These are phyloP conservation scores for Penaeus vannamei DNA, from an alignment of 1,140 invertebrate species.

Conservation along the genomic window DNA sequence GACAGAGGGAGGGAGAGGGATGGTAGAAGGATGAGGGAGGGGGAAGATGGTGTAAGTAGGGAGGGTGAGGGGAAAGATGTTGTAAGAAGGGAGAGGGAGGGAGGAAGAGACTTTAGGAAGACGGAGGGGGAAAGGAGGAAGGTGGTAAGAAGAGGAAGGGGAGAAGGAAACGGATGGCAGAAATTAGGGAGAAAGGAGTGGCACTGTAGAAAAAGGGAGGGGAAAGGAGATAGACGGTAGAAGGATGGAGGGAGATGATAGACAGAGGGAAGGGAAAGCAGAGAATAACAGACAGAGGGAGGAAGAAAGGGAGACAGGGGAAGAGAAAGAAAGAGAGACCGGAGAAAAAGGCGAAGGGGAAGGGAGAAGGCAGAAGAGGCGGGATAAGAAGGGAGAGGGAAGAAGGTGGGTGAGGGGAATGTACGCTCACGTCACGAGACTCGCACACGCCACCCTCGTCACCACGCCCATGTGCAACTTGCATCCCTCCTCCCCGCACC, in stretches of 20 bases:
- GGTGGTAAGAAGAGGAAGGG: background rate
- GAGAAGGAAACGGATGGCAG: too few species aligned
- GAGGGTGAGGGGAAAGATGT: background rate
- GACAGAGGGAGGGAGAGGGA: background rate
- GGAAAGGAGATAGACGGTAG: background rate
- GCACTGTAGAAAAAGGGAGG: background rate
- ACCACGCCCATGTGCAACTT: too few species aligned
- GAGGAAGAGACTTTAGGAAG: background rate
- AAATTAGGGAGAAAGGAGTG: too few species aligned
- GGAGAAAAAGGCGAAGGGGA: background rate
- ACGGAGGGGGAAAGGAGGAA: background rate
- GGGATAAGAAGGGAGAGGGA: background rate
- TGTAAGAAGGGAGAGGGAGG: background rate
- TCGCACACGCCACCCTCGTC: too few species aligned
- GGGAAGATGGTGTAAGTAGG: background rate
- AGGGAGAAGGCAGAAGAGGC: background rate
- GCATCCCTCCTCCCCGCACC: too few species aligned
- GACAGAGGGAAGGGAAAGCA: background rate
- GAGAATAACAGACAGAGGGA: too few species aligned
- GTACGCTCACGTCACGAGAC: too few species aligned
- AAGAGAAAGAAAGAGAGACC: background rate
- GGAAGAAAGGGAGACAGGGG: background rate
- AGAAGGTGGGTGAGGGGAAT: background rate
- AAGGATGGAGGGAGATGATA: background rate
- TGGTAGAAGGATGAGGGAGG: background rate